Percentiles rank a stretch among this genome's conserved stretches.
These are phyloP conservation scores for Forbesichthys papilliferus DNA, from an alignment of 2,113 vertebrate genomes.

Conservation along the genomic window DNA sequence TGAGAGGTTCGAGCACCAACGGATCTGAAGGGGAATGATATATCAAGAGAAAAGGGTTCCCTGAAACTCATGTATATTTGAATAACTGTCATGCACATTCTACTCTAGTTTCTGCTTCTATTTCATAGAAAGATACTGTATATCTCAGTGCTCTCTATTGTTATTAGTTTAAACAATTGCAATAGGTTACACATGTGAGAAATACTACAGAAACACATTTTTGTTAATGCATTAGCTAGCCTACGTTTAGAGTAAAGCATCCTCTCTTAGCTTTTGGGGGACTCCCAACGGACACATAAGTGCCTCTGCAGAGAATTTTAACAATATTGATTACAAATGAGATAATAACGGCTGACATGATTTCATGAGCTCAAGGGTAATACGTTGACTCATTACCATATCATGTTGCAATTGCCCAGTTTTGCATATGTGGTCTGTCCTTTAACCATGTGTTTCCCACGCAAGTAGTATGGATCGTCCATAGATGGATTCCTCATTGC, in stretches of 20 bases:
- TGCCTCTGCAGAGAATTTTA: conserved; percentile 48
- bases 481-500: conserved; percentile 36
- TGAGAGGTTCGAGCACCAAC: background rate
- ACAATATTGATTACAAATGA: conserved; percentile 69
- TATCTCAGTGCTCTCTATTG: too few relatives aligned
- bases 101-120: conserved; percentile 11
- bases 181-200: too few relatives aligned
- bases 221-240: background rate
- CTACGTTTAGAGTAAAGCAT: conserved; percentile 7
- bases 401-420: conserved; percentile 28
- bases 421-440: conserved; percentile 25
- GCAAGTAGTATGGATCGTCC: conserved; percentile 38
- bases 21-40: conserved; percentile 1
- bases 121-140: background rate
- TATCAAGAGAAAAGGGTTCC: conserved; percentile 3
- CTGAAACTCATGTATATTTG: conserved; percentile 46
- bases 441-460: background rate
- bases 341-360: conserved; percentile 61
- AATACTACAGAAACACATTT: background rate
- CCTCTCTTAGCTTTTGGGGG: conserved; percentile 33
- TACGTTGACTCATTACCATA: conserved; percentile 52
- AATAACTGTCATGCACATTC: conserved; percentile 24
- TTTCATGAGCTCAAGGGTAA: conserved; percentile 47
- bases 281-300: conserved; percentile 42
- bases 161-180: too few relatives aligned